Evolutionary conservation across 2,888 invertebrate genomes (phyloP), one percentile per base, ranked within the genome.

Genomic region (Drosophila paranaensis): DNA sequence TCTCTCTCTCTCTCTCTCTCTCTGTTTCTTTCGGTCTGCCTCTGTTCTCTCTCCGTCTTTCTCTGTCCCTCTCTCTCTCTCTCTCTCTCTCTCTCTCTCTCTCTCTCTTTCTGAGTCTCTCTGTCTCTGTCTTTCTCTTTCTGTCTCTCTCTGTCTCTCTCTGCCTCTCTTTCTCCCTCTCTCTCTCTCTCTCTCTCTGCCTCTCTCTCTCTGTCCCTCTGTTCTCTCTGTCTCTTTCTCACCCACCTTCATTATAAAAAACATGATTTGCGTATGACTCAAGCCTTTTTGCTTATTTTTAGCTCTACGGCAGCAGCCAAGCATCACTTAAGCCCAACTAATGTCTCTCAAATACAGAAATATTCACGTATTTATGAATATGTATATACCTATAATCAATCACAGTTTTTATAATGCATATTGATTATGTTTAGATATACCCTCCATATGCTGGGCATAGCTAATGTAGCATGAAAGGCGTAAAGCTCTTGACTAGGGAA

Each of bases 401-500:
- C 51, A 53, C 14, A 53, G 20, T 37, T 25, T 13, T 53, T 37
- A 8, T 53, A 37, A 53, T 37, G 51, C 51, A 53, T 53, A 53
- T 53, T 53, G 37, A 37, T 53, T 53, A 37, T 53, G 37, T 6
- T 53, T 3, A 16, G 8, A 13, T 20, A 48, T 46, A 16, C 16
- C 33, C 33, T 50, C 0, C 11, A 8, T 13, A 4, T 3, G 11
- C 11, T 2, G 50, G 20, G 33, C 13, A 13, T 16, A 20, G 3
- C 1, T 11, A 16, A 35, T 50, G 13, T 2, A 4, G 2, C 13
- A 50, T 11, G 50, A 16, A 48, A 16, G 1, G 6, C 35, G 35
- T 20, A 13, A 50, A 8, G 30, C 30, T 2, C 20, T 20, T 2
- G 20, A 20, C 20, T 20, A 20, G 20, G 20, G 2, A 20, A 20